A percentile compares a stretch with the other conserved stretches of the same genome.
These are phyloP conservation scores for Esox lucius DNA, from an alignment of 2,797 vertebrate genomes.

Conservation along the genomic window DNA sequence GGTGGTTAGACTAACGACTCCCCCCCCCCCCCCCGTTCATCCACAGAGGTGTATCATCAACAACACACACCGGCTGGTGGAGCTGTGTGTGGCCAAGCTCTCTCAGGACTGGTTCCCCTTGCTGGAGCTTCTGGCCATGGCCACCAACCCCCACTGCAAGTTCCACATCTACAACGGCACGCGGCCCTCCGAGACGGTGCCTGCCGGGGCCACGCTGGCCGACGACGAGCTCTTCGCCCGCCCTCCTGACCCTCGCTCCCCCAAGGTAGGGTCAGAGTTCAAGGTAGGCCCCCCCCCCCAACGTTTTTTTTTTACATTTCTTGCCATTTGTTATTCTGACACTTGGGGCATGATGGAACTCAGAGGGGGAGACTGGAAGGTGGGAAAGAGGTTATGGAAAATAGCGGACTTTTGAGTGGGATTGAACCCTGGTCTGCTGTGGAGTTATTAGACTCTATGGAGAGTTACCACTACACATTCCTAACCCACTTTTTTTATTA, in stretches of 20 bases:
- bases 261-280: slow-evolving; percentile 78
- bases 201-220: slow-evolving; percentile 92
- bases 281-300: background rate
- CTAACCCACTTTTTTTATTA: too few species aligned
- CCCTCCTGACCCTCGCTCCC: slow-evolving; percentile 96
- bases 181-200: slow-evolving; percentile 96
- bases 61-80: slow-evolving; percentile 97
- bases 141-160: slow-evolving; percentile 99
- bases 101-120: slow-evolving; percentile 99
- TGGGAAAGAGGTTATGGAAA: background rate
- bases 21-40: background rate
- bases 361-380: too few species aligned
- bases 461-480: too few species aligned
- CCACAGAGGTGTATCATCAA: slow-evolving; percentile 98
- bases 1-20: background rate
- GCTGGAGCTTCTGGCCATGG: slow-evolving; percentile 99
- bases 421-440: background rate
- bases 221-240: slow-evolving; percentile 97
- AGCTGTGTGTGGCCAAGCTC: slow-evolving; percentile 99
- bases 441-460: background rate
- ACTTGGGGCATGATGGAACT: too few species aligned
- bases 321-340: background rate
- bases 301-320: background rate
- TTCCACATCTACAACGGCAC: slow-evolving; percentile 99
- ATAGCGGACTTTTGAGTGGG: background rate